Evolutionary conservation across 2,113 vertebrate species (phyloP), one percentile per base, ranked within the genome.

Genomic region (Pluvialis apricaria): DNA sequence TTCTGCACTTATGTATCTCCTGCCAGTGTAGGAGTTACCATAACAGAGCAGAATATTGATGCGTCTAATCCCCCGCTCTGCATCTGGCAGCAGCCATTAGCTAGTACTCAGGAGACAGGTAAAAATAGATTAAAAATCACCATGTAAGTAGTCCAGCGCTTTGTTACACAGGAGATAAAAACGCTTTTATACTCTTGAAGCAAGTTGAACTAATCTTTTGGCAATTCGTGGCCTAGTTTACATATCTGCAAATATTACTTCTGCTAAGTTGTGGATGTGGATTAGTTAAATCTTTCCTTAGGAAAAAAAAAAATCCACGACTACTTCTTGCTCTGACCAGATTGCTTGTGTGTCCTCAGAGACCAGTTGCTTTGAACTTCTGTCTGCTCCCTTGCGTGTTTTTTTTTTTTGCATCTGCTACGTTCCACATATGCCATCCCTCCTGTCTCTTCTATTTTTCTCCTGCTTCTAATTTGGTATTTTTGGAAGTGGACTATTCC

Each of bases 81-180:
- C n/a, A n/a, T 49, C 76, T 88, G 76, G 86, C 66, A 93, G 62
- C 47, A 93, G 34, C 44, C 52, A 72, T 90, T 90, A 95, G 40
- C 44, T 89, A 82, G 61, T 28, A 49, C 71, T 69, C 61, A 11
- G 32, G 86, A 86, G 82, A 87, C 51, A 80, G 47, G 72, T 73
- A 78, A 92, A 92, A 93, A 87, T 19, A 87, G 77, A 77, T 86
- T 76, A 81, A 68, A 95, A 84, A 54, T 76, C 34, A 71, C 11
- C 15, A 15, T 44, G n/a, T 29, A 26, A 61, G 65, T 75, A 81
- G 68, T 66, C 36, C 52, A 62, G 13, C 31, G 29, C 36, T 91
- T 72, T 76, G 20, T 89, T 49, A 44, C 26, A n/a, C 21, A 54
- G 42, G 34, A 81, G 25, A 51, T n/a, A 52, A 80, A 81, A 58